These are phyloP conservation scores for Trichosurus vulpecula DNA, from an alignment of 2,797 vertebrate genomes.

Conservation along the genomic window DNA sequence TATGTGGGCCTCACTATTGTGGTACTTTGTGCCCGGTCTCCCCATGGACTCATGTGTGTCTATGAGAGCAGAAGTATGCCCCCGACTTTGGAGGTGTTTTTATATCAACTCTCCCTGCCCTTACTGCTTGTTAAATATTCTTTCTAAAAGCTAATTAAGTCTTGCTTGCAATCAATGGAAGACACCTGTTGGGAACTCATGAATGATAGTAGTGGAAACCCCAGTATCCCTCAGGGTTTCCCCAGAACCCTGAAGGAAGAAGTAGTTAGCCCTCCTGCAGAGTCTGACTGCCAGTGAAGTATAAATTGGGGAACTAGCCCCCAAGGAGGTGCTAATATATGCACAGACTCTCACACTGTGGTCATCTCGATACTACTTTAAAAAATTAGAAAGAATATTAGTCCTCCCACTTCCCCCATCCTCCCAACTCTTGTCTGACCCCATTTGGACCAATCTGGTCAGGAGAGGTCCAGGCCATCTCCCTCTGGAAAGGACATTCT, in stretches of 20 bases:
- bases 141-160: background rate
- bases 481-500: slow-evolving; percentile 27
- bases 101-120: background rate
- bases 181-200: background rate
- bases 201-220: background rate
- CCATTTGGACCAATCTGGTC: background rate
- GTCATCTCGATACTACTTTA: background rate
- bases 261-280: background rate
- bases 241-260: background rate
- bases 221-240: background rate
- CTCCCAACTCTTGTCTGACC: background rate
- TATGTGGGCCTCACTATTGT: background rate
- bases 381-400: background rate
- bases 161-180: background rate
- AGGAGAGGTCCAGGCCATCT: background rate
- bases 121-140: background rate
- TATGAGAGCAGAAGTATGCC: background rate
- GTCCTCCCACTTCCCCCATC: background rate
- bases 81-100: background rate
- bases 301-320: background rate
- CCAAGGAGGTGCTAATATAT: background rate
- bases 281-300: background rate
- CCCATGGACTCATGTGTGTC: background rate
- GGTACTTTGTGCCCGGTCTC: background rate
- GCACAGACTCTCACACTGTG: background rate